Evolutionary conservation across 2,113 vertebrate genomes (phyloP).

Genomic region (Lamprologus callipterus): DNA sequence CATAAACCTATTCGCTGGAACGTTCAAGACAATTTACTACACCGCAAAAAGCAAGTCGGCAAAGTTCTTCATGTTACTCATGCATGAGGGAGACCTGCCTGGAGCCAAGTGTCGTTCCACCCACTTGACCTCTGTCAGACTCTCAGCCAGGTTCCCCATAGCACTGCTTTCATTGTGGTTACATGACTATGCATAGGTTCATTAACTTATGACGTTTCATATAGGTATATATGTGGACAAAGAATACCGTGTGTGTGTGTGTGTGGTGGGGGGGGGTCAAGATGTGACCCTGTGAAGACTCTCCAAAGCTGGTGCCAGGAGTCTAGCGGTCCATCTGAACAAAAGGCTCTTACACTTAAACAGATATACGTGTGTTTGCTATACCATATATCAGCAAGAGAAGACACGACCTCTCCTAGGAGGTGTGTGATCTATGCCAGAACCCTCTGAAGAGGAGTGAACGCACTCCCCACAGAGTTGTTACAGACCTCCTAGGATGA

Average conservation of each 20-base stretch:
- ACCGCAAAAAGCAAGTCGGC: background rate
- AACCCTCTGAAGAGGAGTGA: background rate
- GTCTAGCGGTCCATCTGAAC: background rate
- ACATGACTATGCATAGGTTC: fast-evolving
- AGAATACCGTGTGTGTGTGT: too few species aligned
- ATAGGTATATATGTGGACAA: too few species aligned
- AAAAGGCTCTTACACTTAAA: background rate
- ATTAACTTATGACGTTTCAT: too few species aligned
- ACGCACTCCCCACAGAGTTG: background rate
- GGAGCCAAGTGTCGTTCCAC: too few species aligned
- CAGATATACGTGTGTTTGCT: background rate
- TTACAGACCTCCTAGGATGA: background rate
- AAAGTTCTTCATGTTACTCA: too few species aligned
- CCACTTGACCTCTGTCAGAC: fast-evolving
- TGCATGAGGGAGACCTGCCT: too few species aligned
- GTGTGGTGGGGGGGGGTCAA: too few species aligned
- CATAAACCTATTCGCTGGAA: background rate
- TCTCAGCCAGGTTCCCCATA: too few species aligned
- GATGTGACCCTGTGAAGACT: background rate
- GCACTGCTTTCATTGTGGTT: fast-evolving
- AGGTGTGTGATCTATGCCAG: background rate
- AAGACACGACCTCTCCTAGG: background rate
- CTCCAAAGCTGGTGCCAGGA: background rate
- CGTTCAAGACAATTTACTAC: background rate
- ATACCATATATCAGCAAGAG: background rate